phyloP scores from a whole-genome alignment of 2,113 vertebrate species.

The Theropithecus gelada region DNA sequence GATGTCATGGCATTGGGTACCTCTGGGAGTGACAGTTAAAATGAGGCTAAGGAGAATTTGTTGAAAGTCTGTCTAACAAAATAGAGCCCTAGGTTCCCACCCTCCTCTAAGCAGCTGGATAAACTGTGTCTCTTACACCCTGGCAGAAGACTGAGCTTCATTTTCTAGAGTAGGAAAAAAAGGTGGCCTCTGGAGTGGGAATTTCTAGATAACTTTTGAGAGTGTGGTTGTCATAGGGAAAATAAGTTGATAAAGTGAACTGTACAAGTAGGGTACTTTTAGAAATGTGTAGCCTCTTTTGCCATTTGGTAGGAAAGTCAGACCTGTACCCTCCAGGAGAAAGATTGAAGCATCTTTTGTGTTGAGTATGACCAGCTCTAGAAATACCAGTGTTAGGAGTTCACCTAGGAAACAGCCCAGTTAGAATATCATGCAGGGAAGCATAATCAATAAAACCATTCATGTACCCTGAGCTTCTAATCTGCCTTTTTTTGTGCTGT shows the following conservation, averaged over 20 bases:
- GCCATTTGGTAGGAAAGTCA: neutral
- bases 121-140: neutral
- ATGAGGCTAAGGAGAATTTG: neutral
- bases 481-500: neutral
- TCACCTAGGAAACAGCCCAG: neutral
- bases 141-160: neutral
- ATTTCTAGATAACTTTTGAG: neutral
- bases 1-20: neutral
- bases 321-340: neutral
- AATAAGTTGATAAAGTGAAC: neutral
- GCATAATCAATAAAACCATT: neutral
- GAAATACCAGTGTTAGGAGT: neutral
- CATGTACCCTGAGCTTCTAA: neutral
- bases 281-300: neutral
- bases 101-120: neutral
- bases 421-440: neutral
- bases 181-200: neutral
- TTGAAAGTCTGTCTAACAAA: neutral
- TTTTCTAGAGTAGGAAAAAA: neutral
- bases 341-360: neutral
- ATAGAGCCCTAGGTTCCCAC: neutral
- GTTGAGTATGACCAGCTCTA: neutral
- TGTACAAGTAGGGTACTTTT: neutral
- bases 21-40: neutral
- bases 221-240: neutral